Evolutionary conservation across 2,113 vertebrate species (phyloP).

Genomic region (Motacilla tschutschensis): DNA sequence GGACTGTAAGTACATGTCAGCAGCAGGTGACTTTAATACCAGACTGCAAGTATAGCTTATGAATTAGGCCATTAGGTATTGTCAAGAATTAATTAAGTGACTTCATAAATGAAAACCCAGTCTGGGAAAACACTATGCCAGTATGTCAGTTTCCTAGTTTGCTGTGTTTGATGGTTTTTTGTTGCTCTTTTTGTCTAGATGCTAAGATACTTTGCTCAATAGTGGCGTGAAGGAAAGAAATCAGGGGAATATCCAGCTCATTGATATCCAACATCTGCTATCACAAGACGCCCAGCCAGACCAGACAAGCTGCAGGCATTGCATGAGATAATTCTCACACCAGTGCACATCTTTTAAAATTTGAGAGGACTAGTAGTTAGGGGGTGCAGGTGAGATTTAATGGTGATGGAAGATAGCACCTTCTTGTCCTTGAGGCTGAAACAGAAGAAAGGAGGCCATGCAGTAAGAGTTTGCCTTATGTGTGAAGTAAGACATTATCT

Average conservation of each 20-base stretch:
- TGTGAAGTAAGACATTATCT: background rate
- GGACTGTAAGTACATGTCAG: background rate
- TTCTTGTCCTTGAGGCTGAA: background rate
- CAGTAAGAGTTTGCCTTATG: background rate
- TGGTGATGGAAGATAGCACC: background rate
- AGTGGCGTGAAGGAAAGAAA: background rate
- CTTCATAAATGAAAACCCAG: background rate
- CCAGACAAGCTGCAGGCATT: background rate
- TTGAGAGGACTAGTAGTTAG: background rate
- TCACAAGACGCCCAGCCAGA: background rate
- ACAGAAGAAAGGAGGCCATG: background rate
- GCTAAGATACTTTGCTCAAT: background rate
- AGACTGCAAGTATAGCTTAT: background rate
- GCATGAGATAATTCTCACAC: background rate
- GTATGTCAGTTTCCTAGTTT: background rate
- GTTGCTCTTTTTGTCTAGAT: background rate
- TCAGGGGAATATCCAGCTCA: background rate
- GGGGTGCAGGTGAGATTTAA: background rate
- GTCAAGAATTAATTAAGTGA: background rate
- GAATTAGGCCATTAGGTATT: background rate
- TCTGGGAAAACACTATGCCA: background rate
- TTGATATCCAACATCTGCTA: background rate
- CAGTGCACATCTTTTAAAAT: background rate
- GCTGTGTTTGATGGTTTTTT: background rate
- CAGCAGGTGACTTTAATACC: background rate